These are phyloP conservation scores for Neomorphus geoffroyi DNA, from an alignment of 2,797 vertebrate genomes.

Conservation along the genomic window DNA sequence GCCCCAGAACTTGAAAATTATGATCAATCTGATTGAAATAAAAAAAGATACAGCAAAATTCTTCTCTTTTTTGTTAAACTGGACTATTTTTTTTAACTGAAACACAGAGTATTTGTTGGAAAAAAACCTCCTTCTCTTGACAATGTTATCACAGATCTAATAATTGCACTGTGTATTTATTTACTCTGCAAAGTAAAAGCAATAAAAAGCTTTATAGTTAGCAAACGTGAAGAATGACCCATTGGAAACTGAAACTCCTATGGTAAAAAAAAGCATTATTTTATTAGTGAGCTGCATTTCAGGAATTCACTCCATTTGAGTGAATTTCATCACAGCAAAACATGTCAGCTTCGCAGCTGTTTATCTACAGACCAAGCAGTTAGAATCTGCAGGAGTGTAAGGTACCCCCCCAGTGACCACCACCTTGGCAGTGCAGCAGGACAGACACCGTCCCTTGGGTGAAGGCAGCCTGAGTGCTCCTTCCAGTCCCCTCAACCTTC, in stretches of 20 bases:
- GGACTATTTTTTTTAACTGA: not conserved
- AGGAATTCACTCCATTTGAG: not conserved
- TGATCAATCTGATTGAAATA: not conserved
- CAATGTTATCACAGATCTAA: not conserved
- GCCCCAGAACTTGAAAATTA: not conserved
- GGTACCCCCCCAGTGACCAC: not conserved
- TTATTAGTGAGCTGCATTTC: not conserved
- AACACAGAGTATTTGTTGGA: not conserved
- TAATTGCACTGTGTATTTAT: not conserved
- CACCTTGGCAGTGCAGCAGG: accelerated
- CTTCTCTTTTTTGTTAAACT: not conserved
- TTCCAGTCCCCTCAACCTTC: not conserved
- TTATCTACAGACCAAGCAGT: not conserved
- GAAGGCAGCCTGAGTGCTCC: not conserved
- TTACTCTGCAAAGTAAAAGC: not conserved
- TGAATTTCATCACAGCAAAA: not conserved
- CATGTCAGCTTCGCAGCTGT: not conserved
- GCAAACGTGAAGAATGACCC: not conserved
- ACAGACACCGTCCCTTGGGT: not conserved
- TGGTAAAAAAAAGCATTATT: not conserved
- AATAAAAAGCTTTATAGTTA: not conserved
- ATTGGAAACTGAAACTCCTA: not conserved
- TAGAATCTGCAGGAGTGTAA: not conserved
- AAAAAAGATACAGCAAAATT: not conserved
- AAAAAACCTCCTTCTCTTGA: not conserved